Percentiles rank a stretch among this genome's conserved stretches.
Conservation (phyloP, 2,888 invertebrate genomes). For the Aleiodes alternator region DNA sequence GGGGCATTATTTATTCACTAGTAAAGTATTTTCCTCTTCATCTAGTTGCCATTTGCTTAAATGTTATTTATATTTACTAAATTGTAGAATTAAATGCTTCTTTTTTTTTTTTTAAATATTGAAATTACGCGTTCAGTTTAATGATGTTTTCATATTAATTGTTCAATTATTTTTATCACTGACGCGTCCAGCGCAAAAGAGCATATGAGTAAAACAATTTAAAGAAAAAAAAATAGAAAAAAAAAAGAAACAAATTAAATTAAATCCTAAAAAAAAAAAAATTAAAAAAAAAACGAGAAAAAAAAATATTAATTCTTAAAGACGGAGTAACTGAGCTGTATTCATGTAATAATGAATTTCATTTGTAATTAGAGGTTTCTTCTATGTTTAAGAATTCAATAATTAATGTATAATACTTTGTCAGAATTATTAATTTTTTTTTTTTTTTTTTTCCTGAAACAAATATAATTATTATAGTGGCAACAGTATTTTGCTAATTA, state of each 20-base stretch:
- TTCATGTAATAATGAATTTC: not conserved
- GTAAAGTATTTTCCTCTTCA: conserved; percentile 66
- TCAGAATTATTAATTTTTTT: conserved; percentile 3
- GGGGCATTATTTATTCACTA: conserved; percentile 66
- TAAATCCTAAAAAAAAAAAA: conserved; percentile 45
- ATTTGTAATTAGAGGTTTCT: conserved; percentile 4
- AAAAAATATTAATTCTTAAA: not conserved
- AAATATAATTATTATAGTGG: not conserved
- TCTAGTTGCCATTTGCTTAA: conserved; percentile 54
- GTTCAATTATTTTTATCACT: conserved; percentile 59
- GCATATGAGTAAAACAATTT: conserved; percentile 61
- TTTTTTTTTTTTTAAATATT: conserved; percentile 52
- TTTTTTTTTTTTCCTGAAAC: conserved; percentile 12
- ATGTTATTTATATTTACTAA: conserved; percentile 55
- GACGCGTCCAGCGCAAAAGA: conserved; percentile 73
- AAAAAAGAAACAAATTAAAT: conserved; percentile 45
- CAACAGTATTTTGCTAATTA: not conserved
- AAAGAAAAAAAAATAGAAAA: conserved; percentile 39
- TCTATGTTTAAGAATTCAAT: conserved; percentile 7
- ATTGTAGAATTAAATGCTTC: conserved; percentile 51
- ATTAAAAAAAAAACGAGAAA: not conserved
- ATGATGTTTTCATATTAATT: conserved; percentile 39
- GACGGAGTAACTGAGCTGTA: conserved; percentile 5
- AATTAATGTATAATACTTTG: conserved; percentile 28
- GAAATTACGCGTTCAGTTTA: conserved; percentile 33